Percentiles rank a stretch among this genome's conserved stretches.
Conservation (phyloP, 2,888 invertebrate species). For the Buathra laborator region DNA sequence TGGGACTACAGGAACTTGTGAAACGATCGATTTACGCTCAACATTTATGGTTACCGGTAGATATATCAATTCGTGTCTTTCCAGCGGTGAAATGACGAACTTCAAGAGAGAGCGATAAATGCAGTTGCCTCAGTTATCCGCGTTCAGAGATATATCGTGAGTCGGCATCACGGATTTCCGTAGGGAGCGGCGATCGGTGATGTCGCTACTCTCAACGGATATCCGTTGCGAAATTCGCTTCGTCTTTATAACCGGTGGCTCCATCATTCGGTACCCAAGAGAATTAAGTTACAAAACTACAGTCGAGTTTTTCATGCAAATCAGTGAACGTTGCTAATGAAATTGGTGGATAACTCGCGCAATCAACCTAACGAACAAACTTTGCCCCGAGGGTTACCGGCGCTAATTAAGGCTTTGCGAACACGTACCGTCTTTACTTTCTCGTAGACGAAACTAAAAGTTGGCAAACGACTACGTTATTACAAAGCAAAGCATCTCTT, state of each 20-base stretch:
- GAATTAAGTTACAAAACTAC: background rate
- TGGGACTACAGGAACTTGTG: background rate
- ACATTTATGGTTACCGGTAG: background rate
- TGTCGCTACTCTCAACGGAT: slow-evolving; percentile 25
- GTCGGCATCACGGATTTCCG: slow-evolving; percentile 72
- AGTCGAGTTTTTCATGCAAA: slow-evolving; percentile 57
- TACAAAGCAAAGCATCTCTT: slow-evolving; percentile 13
- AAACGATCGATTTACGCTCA: background rate
- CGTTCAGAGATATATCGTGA: slow-evolving; percentile 43
- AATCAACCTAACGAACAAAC: slow-evolving; percentile 74
- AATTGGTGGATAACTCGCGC: slow-evolving; percentile 68
- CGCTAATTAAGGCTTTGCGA: slow-evolving; percentile 41
- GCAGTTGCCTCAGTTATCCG: slow-evolving; percentile 67
- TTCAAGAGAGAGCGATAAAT: slow-evolving; percentile 40
- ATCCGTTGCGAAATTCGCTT: slow-evolving; percentile 1
- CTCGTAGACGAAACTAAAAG: slow-evolving; percentile 31
- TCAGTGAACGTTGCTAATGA: slow-evolving; percentile 59
- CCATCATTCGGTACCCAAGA: slow-evolving; percentile 29
- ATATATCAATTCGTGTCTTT: slow-evolving; percentile 15
- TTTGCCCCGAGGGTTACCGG: slow-evolving; percentile 47
- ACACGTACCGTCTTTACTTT: slow-evolving; percentile 21
- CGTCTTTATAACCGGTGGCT: background rate
- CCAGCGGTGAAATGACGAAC: slow-evolving; percentile 58
- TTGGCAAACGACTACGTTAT: slow-evolving; percentile 34
- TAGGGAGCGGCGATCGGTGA: slow-evolving; percentile 45